phyloP scores from a whole-genome alignment of 2,113 vertebrate species.

The Sphyrna mokarran region DNA sequence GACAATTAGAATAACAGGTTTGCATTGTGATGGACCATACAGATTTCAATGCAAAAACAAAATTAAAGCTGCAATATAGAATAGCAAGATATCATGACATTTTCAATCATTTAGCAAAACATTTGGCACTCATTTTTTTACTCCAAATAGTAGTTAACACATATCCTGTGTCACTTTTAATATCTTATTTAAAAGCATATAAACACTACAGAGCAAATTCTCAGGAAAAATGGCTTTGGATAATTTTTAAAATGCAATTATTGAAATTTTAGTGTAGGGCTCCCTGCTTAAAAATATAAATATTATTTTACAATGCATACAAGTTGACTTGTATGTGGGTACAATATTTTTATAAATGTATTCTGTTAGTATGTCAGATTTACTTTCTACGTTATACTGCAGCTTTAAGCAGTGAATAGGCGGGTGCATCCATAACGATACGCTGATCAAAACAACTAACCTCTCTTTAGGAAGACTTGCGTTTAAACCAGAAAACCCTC shows the following conservation, averaged over 20 bases:
- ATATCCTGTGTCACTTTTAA: background rate
- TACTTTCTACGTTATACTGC: background rate
- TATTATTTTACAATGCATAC: slow-evolving; percentile 1
- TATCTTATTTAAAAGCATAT: slow-evolving; percentile 7
- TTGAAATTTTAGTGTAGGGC: background rate
- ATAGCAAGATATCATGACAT: slow-evolving; percentile 14
- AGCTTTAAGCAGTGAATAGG: background rate
- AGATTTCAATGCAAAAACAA: background rate
- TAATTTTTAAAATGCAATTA: background rate
- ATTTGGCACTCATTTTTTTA: background rate
- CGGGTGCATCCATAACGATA: background rate
- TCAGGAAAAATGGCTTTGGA: slow-evolving; percentile 21
- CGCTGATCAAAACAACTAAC: background rate
- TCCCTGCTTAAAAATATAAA: background rate
- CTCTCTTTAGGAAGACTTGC: background rate
- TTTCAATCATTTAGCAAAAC: background rate
- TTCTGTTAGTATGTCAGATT: slow-evolving; percentile 15
- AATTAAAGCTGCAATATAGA: slow-evolving; percentile 16
- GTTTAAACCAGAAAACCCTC: background rate
- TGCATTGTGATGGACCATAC: background rate
- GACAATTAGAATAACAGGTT: background rate
- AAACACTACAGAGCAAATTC: slow-evolving; percentile 11
- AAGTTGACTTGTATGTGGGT: background rate
- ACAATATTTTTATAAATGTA: background rate
- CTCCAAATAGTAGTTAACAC: background rate